Conservation (phyloP, 2,797 vertebrate species). For the Hybognathus amarus region DNA sequence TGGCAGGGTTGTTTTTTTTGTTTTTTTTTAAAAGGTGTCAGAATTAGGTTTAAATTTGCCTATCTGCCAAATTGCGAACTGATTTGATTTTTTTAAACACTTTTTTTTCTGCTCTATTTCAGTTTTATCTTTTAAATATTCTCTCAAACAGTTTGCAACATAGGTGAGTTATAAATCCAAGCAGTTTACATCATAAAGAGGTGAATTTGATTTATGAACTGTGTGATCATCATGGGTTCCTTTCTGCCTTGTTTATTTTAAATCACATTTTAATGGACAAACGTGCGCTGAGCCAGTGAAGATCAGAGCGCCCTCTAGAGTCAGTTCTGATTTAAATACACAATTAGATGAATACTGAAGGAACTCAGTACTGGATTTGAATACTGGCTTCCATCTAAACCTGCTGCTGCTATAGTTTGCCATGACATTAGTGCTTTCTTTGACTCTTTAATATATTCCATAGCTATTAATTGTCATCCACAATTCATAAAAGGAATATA, state of each 20-base stretch:
- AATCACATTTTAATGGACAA: background rate
- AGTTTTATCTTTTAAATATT: conserved; percentile 7
- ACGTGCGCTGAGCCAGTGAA: background rate
- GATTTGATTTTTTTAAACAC: conserved; percentile 12
- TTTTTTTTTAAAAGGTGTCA: background rate
- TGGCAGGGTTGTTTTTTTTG: conserved; percentile 14
- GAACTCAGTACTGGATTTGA: conserved; percentile 1
- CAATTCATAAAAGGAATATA: background rate
- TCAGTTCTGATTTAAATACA: background rate
- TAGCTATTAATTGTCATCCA: background rate
- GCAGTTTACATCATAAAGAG: conserved; percentile 11
- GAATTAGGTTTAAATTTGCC: conserved; percentile 32
- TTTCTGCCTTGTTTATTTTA: conserved; percentile 7
- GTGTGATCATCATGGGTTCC: conserved; percentile 5
- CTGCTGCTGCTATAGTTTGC: conserved; percentile 36
- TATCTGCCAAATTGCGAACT: conserved; percentile 34
- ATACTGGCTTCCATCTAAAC: conserved; percentile 24
- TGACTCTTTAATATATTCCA: background rate
- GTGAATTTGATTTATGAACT: conserved; percentile 29
- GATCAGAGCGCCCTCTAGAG: conserved; percentile 4
- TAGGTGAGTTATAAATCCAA: background rate
- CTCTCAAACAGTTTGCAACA: background rate
- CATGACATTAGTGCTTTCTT: conserved; percentile 10
- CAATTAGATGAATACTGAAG: background rate
- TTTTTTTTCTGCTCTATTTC: background rate